These are phyloP conservation scores for Pollenia griseotomentosa DNA, from an alignment of 2,888 invertebrate genomes.

Conservation along the genomic window DNA sequence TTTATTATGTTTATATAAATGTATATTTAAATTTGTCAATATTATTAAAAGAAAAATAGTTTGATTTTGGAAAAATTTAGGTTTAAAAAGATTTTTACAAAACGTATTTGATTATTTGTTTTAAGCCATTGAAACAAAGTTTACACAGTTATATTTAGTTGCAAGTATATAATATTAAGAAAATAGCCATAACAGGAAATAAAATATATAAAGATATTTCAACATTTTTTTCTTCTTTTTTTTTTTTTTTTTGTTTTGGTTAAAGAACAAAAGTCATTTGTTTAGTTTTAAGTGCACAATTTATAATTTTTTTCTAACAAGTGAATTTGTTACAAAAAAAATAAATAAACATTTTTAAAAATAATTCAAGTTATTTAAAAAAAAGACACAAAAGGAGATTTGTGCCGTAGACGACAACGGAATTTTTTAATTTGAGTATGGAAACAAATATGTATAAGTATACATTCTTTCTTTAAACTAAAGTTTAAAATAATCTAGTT, in stretches of 20 bases:
- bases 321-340: constrained; percentile 11
- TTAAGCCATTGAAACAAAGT: constrained; percentile 3
- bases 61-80: constrained; percentile 2
- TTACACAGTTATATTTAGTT: neutral
- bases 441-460: neutral
- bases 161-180: neutral
- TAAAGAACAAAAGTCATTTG: neutral
- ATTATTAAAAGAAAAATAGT: constrained; percentile 3
- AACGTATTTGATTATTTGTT: constrained; percentile 13
- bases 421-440: neutral
- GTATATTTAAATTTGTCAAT: constrained; percentile 21
- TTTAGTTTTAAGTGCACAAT: neutral
- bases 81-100: constrained; percentile 50
- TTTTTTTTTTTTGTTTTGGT: constrained; percentile 17
- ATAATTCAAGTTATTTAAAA: neutral
- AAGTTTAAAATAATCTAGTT: constrained; percentile 2
- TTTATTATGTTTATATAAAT: constrained; percentile 16
- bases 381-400: neutral
- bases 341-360: neutral
- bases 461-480: neutral
- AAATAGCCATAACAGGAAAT: constrained; percentile 45
- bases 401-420: neutral
- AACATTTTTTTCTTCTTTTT: constrained; percentile 22
- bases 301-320: constrained; percentile 19
- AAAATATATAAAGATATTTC: constrained; percentile 47